Evolutionary conservation across 2,113 vertebrate genomes (phyloP), one percentile per base, ranked within the genome.

Genomic region (Entelurus aequoreus): DNA sequence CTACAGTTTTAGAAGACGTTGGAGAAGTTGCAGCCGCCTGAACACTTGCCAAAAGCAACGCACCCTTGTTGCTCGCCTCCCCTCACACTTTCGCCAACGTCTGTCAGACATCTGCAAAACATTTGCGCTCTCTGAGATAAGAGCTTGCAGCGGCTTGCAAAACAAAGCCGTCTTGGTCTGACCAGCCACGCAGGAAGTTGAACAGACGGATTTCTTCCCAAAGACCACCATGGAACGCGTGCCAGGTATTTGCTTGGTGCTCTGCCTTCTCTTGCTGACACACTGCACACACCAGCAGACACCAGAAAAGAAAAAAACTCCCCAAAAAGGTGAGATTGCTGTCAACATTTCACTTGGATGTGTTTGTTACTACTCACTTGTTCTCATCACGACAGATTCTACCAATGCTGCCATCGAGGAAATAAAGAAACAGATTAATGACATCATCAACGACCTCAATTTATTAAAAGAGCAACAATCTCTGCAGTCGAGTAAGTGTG

Each of bases 381-480:
- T 16, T 38, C 21, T 4, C 10, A 13, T 44, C 62, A 63, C 15
- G 16, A 50, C 72, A 90, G 88, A 86, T 10, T 74, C 76, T 8
- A 86, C 88, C 50, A 93, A 64, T 0, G 91, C 90, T 86, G 91
- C 93, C 62, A 88, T 97, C 19, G 94, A 96, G 84, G 92, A 95
- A 68, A 75, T 99, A 76, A 94, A 92, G 79, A 90, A 82, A 70
- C 89, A 89, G 83, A 85, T 98, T 64, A 83, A 93, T 57, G 86
- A 86, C 67, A 91, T 98, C 67, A 68, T 88, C 54, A 87, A 90
- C 67, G 97, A 99, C 73, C 86, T 99, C 67, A 90, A 89, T 21
- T 55, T 94, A 21, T 55, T 99, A 74, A 99, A 98, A 80, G 94
- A 98, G 79, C 92, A 93, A 48, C 94, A 98, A 77, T 94, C 95